phyloP scores from a whole-genome alignment of 2,113 vertebrate species.

The Suricata suricatta region DNA sequence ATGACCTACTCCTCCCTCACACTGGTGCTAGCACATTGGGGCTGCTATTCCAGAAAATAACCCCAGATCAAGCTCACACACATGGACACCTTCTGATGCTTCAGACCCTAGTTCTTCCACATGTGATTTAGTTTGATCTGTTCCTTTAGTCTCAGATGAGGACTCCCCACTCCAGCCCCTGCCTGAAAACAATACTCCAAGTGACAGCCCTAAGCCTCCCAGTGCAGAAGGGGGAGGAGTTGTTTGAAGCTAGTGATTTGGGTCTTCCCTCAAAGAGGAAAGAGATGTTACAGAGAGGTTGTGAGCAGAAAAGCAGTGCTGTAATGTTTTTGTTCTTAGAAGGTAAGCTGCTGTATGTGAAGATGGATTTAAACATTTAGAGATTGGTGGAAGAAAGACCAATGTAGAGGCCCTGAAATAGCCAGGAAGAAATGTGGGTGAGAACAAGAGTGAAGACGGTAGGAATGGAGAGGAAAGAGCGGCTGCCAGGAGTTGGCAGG shows the following conservation, averaged over 20 bases:
- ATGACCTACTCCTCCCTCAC: background rate
- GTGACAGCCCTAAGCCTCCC: background rate
- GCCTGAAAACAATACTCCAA: background rate
- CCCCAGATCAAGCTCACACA: background rate
- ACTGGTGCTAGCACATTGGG: background rate
- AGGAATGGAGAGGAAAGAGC: background rate
- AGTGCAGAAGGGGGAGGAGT: background rate
- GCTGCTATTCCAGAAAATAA: conserved; percentile 6
- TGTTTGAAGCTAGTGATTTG: conserved; percentile 12
- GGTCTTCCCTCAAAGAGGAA: background rate
- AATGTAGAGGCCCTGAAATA: background rate
- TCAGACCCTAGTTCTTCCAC: background rate
- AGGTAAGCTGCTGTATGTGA: background rate
- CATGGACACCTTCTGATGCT: background rate
- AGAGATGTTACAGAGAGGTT: background rate
- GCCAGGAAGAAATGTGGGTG: conserved; percentile 16
- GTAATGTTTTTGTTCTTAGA: background rate
- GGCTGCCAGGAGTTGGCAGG: background rate
- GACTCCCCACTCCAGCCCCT: background rate
- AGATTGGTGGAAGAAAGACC: background rate
- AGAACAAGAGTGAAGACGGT: background rate
- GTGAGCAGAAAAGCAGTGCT: background rate
- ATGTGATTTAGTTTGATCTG: background rate
- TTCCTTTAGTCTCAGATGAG: conserved; percentile 24
- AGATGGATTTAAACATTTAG: conserved; percentile 25